Conservation (phyloP, 2,888 invertebrate species). For the Euplexia lucipara region DNA sequence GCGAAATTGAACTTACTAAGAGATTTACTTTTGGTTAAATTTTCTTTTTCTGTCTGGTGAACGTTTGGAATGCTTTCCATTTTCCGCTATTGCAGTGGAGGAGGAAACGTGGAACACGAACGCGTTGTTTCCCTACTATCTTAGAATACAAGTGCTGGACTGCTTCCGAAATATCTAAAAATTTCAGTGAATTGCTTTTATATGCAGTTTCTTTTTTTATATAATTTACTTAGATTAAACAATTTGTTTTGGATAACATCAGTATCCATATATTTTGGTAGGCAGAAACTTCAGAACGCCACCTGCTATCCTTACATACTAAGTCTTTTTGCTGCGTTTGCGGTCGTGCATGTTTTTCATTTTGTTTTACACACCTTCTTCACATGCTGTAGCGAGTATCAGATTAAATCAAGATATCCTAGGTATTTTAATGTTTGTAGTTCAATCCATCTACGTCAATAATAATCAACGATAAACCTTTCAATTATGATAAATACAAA, state of each 20-base stretch:
- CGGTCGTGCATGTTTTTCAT: too few species aligned
- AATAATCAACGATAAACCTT: background rate
- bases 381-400: too few species aligned
- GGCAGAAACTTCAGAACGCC: too few species aligned
- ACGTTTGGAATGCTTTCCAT: slow-evolving; percentile 55
- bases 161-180: slow-evolving; percentile 5
- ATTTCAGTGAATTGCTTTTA: slow-evolving; percentile 8
- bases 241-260: too few species aligned
- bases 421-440: background rate
- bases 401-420: too few species aligned
- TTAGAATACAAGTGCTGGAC: slow-evolving; percentile 25
- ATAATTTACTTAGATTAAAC: background rate
- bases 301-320: too few species aligned
- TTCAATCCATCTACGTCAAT: background rate
- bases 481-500: slow-evolving; percentile 13
- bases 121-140: slow-evolving; percentile 36
- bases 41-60: slow-evolving; percentile 61
- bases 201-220: background rate
- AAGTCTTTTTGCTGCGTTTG: too few species aligned
- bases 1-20: slow-evolving; percentile 58
- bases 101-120: slow-evolving; percentile 36
- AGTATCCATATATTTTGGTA: too few species aligned
- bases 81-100: slow-evolving; percentile 45
- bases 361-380: too few species aligned
- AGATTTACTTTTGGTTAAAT: slow-evolving; percentile 59